Base-by-base conservation (phyloP, 1,140 invertebrate species). In the Drosophila funebris region DNA sequence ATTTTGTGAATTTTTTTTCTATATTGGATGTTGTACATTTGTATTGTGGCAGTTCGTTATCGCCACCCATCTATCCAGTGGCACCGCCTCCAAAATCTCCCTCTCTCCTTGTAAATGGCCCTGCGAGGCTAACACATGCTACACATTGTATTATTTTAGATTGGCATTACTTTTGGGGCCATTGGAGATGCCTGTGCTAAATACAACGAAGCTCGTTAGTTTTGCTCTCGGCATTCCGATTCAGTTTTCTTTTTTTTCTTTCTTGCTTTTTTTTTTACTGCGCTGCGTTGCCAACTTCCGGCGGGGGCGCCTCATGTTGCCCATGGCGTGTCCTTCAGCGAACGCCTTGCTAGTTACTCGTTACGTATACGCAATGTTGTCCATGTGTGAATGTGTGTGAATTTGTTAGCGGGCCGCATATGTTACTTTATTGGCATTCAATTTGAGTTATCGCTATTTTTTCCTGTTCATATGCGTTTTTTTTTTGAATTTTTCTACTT, bases 361-460 rank as follows among this genome's bases (percentile, higher is more conserved):
- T 78, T 76, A 76, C 67, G 67, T 70, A 64, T 71, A 63, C 71
- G 62, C 70, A 71, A 60, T 20, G 44, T 31, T 63, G 57, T 63
- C 36, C 54, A 33, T 63, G 60, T 77, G 24, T 75, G n/a, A 71
- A 22, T 56, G 44, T 41, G 18, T 46, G 31, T 48, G 53, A 50
- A 63, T 63, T 69, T 61, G 73, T 56, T 60, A 48, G 62, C 62
- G 73, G 76, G 80, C 54, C 80, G 73, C 80, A 84, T 84, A 84
- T 84, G 80, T 84, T 84, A 84, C 80, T 84, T 84, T 84, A 84
- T 84, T 84, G 80, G 80, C 80, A 84, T 84, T 84, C 80, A 84
- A 84, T 84, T 84, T 84, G 80, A 84, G 80, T 84, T 84, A 84
- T 84, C 80, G 80, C 80, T 84, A 84, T 84, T 84, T 84, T 84